These are phyloP conservation scores for Notothenia rossii DNA, from an alignment of 2,113 vertebrate species.

Conservation along the genomic window DNA sequence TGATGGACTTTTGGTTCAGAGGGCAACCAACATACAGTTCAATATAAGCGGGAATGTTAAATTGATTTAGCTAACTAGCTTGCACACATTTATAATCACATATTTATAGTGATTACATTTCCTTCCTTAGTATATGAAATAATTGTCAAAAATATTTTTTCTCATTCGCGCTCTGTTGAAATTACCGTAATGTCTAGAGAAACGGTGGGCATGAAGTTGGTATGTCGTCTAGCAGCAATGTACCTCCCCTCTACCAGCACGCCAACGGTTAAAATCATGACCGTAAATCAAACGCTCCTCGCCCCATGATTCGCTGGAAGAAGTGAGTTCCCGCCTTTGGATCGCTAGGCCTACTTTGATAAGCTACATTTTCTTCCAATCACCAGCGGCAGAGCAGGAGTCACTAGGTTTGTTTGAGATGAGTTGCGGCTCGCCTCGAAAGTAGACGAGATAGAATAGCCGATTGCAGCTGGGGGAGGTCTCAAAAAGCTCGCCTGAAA, in stretches of 20 bases:
- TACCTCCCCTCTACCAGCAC: neutral
- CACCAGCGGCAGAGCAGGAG: conserved; percentile 28
- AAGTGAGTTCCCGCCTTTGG: conserved; percentile 37
- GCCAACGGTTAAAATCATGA: conserved; percentile 35
- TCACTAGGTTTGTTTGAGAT: conserved; percentile 21
- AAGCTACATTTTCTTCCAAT: conserved; percentile 65
- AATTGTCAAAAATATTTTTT: neutral
- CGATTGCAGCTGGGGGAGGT: too few species aligned
- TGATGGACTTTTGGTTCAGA: neutral
- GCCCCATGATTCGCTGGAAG: neutral
- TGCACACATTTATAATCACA: neutral
- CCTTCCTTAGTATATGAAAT: too few species aligned
- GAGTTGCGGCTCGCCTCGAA: too few species aligned
- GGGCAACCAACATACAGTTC: neutral
- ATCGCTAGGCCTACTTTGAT: conserved; percentile 28
- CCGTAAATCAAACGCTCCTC: conserved; percentile 28
- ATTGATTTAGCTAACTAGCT: neutral
- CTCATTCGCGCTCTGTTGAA: neutral
- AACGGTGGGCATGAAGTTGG: neutral
- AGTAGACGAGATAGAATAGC: too few species aligned
- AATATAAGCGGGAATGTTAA: neutral
- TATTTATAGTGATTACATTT: neutral
- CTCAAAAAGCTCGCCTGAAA: too few species aligned
- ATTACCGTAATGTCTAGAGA: conserved; percentile 61
- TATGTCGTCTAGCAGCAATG: too few species aligned